Evolutionary conservation across 2,797 vertebrate genomes (phyloP).

Genomic region (Sebastes steindachneri): DNA sequence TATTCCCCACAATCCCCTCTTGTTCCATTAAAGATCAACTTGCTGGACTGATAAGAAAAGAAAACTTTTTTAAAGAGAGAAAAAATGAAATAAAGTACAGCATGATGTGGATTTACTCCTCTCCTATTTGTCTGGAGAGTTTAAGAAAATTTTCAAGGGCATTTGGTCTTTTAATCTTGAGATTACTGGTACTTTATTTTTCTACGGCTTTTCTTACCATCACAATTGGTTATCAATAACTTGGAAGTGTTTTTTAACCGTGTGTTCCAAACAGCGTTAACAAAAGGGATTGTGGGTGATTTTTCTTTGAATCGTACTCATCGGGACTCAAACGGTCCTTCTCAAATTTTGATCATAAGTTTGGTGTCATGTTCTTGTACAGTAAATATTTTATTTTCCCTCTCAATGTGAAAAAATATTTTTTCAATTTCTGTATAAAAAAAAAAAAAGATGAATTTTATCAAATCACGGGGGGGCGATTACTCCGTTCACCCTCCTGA

Average conservation of each 20-base stretch:
- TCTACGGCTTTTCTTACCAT: conserved; percentile 77
- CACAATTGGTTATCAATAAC: conserved; percentile 62
- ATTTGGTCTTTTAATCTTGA: conserved; percentile 82
- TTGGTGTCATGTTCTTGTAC: conserved; percentile 71
- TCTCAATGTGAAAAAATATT: conserved; percentile 74
- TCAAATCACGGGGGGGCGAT: conserved; percentile 37
- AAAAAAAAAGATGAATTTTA: conserved; percentile 61
- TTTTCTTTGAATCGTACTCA: conserved; percentile 48
- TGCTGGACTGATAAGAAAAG: conserved; percentile 42
- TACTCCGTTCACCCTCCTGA: conserved; percentile 48
- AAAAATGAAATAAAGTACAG: conserved; percentile 42
- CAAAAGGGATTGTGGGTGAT: conserved; percentile 62
- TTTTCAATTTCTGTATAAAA: conserved; percentile 70
- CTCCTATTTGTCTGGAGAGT: conserved; percentile 74
- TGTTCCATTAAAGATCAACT: conserved; percentile 50
- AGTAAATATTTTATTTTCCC: conserved; percentile 75
- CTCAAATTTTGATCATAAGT: conserved; percentile 23
- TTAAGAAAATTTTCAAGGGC: conserved; percentile 63
- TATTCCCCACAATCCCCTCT: conserved; percentile 54
- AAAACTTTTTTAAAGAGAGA: conserved; percentile 49
- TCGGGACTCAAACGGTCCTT: conserved; percentile 28
- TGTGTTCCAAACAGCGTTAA: conserved; percentile 40
- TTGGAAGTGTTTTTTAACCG: conserved; percentile 56
- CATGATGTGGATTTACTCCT: conserved; percentile 52
- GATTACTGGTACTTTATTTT: conserved; percentile 79